Percentiles rank a stretch among this genome's conserved stretches.
Conservation (phyloP, 1,140 invertebrate species). For the Cotesia chilonis region DNA sequence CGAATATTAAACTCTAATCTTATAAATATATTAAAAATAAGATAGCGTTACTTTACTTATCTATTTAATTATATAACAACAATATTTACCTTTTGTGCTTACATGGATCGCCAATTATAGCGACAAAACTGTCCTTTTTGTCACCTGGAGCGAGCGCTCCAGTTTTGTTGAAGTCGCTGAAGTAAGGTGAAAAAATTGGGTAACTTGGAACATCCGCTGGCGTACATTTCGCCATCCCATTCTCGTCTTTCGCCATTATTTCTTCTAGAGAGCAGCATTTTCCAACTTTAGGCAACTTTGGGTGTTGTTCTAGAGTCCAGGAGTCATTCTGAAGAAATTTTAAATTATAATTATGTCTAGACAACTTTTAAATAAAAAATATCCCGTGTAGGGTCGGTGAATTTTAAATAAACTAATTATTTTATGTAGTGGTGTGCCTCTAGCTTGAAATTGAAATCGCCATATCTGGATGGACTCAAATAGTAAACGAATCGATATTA, state of each 20-base stretch:
- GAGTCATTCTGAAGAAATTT: constrained; percentile 44
- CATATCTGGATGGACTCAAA: constrained; percentile 18
- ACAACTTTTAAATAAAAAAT: neutral
- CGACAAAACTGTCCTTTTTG: constrained; percentile 63
- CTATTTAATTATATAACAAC: neutral
- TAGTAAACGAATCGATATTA: constrained; percentile 28
- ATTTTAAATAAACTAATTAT: neutral
- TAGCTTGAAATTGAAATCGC: neutral
- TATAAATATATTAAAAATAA: constrained; percentile 2
- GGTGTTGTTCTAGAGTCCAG: constrained; percentile 36
- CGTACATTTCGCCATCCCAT: constrained; percentile 38
- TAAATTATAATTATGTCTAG: neutral
- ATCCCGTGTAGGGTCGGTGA: no score
- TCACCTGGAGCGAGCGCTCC: constrained; percentile 62
- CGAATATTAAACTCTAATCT: neutral
- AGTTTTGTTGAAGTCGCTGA: constrained; percentile 66
- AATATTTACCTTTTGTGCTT: constrained; percentile 63
- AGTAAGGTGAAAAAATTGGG: constrained; percentile 56
- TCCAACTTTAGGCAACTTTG: constrained; percentile 49
- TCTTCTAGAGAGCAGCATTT: constrained; percentile 57
- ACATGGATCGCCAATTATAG: constrained; percentile 69
- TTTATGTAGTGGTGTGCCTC: neutral
- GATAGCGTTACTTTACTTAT: constrained; percentile 17
- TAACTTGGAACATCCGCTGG: neutral
- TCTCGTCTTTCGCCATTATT: constrained; percentile 42